Conservation (phyloP, 35 echinoderm and acorn worm genomes). For the Eucidaris tribuloides region DNA sequence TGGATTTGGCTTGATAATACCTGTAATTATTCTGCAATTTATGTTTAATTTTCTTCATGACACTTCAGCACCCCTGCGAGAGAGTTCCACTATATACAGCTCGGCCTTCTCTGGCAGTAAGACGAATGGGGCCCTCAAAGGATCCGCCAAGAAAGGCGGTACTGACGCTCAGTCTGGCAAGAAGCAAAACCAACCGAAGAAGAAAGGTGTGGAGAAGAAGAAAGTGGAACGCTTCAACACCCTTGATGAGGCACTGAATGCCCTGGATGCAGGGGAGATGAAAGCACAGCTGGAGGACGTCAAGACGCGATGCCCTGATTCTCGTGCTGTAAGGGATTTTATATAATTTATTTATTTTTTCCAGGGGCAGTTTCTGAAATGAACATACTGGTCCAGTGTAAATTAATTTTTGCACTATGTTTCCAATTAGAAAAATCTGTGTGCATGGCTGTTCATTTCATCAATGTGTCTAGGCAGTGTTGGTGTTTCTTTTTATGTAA, state of each 20-base stretch:
- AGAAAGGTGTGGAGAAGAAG: conserved; percentile 33
- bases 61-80: conserved; percentile 15
- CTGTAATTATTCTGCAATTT: too few relatives aligned
- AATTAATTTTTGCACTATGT: too few relatives aligned
- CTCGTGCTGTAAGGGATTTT: conserved; percentile 61
- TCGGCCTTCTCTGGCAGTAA: background rate
- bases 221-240: conserved; percentile 17
- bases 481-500: too few relatives aligned
- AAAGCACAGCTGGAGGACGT: conserved; percentile 54
- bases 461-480: too few relatives aligned
- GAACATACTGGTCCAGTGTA: too few relatives aligned
- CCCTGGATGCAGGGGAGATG: conserved; percentile 36
- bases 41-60: background rate
- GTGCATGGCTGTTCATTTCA: too few relatives aligned
- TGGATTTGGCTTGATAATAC: too few relatives aligned
- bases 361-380: too few relatives aligned
- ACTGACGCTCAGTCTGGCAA: background rate
- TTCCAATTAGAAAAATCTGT: too few relatives aligned
- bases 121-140: background rate
- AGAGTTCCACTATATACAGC: background rate
- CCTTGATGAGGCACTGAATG: conserved; percentile 57
- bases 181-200: conserved; percentile 44
- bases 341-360: too few relatives aligned
- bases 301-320: conserved; percentile 40
- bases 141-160: background rate